Percentiles rank a stretch among this genome's conserved stretches.
Conservation (phyloP, 1,140 invertebrate species). For the Heliothis virescens region DNA sequence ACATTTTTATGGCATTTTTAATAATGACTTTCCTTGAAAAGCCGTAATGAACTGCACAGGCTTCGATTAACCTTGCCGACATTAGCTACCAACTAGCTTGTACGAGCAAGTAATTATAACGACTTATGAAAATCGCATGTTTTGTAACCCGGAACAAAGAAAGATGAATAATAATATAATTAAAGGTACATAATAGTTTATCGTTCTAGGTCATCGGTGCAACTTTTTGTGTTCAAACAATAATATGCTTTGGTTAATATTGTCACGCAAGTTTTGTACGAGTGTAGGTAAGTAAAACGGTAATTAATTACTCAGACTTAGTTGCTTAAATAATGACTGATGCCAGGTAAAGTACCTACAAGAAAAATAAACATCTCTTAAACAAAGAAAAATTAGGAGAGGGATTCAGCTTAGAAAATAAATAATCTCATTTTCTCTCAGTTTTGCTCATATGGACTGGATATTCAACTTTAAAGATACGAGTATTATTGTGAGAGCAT, state of each 20-base stretch:
- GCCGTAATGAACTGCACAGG: conserved; percentile 23
- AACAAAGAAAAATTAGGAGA: too few relatives aligned
- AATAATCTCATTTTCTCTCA: too few relatives aligned
- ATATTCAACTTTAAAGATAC: too few relatives aligned
- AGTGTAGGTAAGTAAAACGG: too few relatives aligned
- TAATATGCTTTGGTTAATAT: conserved; percentile 1
- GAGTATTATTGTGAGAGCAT: too few relatives aligned
- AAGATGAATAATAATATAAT: conserved; percentile 19
- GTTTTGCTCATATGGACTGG: too few relatives aligned
- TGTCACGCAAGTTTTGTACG: not conserved
- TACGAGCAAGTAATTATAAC: conserved; percentile 27
- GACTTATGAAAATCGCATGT: conserved; percentile 27
- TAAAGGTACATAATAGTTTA: conserved; percentile 4
- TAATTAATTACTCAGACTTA: not conserved
- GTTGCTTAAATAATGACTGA: not conserved
- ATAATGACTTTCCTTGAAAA: conserved; percentile 36
- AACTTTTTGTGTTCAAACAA: conserved; percentile 14
- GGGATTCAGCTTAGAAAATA: too few relatives aligned
- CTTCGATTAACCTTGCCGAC: conserved; percentile 26
- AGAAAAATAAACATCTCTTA: too few relatives aligned
- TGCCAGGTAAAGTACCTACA: too few relatives aligned
- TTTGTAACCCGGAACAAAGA: conserved; percentile 28
- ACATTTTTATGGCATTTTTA: conserved; percentile 24
- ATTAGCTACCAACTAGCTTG: conserved; percentile 24
- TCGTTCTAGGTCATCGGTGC: conserved; percentile 38